These are phyloP conservation scores for Sebastes steindachneri DNA, from an alignment of 2,797 vertebrate genomes.

Conservation along the genomic window DNA sequence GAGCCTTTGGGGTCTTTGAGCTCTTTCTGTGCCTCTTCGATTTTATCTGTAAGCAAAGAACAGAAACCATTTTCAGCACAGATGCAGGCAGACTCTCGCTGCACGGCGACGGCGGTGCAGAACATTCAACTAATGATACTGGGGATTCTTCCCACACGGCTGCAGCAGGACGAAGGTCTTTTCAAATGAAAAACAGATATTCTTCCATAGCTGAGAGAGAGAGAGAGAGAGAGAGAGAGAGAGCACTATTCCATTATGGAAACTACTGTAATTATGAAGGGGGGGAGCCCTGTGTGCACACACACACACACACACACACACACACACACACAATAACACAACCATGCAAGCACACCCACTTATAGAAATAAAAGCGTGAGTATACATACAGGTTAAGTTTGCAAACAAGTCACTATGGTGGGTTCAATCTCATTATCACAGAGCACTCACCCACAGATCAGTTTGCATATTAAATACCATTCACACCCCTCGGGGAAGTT, in stretches of 20 bases:
- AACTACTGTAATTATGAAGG: slow-evolving; percentile 52
- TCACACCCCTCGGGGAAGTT: slow-evolving; percentile 1
- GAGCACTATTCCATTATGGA: slow-evolving; percentile 56
- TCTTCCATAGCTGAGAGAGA: slow-evolving; percentile 59
- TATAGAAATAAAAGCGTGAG: not conserved
- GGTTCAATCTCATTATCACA: slow-evolving; percentile 29
- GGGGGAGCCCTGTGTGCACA: slow-evolving; percentile 9
- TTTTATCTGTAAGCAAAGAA: slow-evolving; percentile 92
- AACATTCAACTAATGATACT: slow-evolving; percentile 44
- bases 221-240: too few species aligned
- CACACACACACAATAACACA: slow-evolving; percentile 17
- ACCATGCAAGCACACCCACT: slow-evolving; percentile 4
- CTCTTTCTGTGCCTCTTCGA: slow-evolving; percentile 99
- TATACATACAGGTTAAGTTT: not conserved
- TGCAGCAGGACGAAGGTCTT: slow-evolving; percentile 47
- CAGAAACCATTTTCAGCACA: slow-evolving; percentile 50
- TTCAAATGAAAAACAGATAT: slow-evolving; percentile 72
- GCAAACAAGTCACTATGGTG: slow-evolving; percentile 16
- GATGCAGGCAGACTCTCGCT: not conserved
- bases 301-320: not conserved
- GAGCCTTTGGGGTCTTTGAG: slow-evolving; percentile 91
- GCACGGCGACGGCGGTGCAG: slow-evolving; percentile 28
- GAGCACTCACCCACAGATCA: slow-evolving; percentile 6
- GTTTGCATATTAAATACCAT: slow-evolving; percentile 36
- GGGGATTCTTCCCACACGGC: slow-evolving; percentile 66